These are phyloP conservation scores for Caerostris darwini DNA, from an alignment of 1,140 invertebrate genomes.

Conservation along the genomic window DNA sequence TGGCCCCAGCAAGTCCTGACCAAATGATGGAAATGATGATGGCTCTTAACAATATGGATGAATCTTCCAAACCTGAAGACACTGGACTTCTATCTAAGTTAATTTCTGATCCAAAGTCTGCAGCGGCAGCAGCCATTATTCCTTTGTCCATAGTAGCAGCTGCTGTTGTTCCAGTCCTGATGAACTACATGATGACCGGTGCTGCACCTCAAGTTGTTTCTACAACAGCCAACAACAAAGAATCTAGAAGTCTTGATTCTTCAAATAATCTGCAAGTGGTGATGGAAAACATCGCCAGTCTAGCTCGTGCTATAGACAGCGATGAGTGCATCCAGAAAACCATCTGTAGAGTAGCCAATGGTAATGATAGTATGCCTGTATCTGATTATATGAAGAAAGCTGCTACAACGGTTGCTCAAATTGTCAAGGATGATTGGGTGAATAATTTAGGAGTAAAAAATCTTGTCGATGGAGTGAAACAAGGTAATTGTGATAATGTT, in stretches of 20 bases:
- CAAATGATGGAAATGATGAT: conserved; percentile 61
- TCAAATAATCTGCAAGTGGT: not conserved
- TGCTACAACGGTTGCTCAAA: not conserved
- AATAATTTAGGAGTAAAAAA: conserved; percentile 27
- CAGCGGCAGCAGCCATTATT: conserved; percentile 32
- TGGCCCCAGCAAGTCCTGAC: not conserved
- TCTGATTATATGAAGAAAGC: conserved; percentile 50
- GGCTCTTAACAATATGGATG: conserved; percentile 8
- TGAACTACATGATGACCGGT: conserved; percentile 68
- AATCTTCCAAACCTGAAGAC: not conserved
- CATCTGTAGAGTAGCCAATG: conserved; percentile 23
- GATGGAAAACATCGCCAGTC: conserved; percentile 20
- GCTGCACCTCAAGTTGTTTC: not conserved
- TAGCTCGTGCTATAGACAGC: conserved; percentile 41
- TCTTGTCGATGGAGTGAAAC: conserved; percentile 37
- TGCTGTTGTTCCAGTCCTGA: conserved; percentile 56
- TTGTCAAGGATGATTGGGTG: conserved; percentile 64
- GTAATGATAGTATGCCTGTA: not conserved
- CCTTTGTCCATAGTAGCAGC: conserved; percentile 39
- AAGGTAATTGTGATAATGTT: conserved; percentile 65
- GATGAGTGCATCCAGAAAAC: conserved; percentile 65
- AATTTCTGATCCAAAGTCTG: conserved; percentile 52
- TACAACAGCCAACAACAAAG: conserved; percentile 54
- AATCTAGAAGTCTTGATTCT: conserved; percentile 31
- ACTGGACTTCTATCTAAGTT: conserved; percentile 49